These are phyloP conservation scores for Aphidius colemani DNA, from an alignment of 2,888 invertebrate genomes.

Conservation along the genomic window DNA sequence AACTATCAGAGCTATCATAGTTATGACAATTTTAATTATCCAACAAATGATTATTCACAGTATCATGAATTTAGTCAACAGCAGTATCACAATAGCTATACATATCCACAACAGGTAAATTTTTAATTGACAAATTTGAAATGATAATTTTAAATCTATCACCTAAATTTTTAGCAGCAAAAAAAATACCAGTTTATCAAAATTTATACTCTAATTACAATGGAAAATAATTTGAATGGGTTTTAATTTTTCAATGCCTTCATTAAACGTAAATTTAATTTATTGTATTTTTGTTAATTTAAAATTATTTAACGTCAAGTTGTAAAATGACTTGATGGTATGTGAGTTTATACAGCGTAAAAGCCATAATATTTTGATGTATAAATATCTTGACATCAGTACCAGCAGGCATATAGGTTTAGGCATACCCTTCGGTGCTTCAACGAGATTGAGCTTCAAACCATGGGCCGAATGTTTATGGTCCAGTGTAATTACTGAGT, in stretches of 20 bases:
- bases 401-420: constrained; percentile 40
- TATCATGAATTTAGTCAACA: neutral
- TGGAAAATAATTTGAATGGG: too few relatives aligned
- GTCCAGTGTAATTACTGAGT: constrained; percentile 51
- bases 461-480: constrained; percentile 51
- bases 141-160: too few relatives aligned
- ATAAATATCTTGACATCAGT: constrained; percentile 35
- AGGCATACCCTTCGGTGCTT: constrained; percentile 23
- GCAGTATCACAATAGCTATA: constrained; percentile 17
- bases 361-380: too few relatives aligned
- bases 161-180: constrained; percentile 20
- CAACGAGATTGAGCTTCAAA: constrained; percentile 50
- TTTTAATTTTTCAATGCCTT: too few relatives aligned
- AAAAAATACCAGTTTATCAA: constrained; percentile 24
- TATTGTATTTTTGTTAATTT: too few relatives aligned
- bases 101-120: too few relatives aligned
- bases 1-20: constrained; percentile 10
- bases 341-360: too few relatives aligned
- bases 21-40: constrained; percentile 21
- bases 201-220: too few relatives aligned
- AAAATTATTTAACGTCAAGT: too few relatives aligned
- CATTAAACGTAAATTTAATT: too few relatives aligned
- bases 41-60: constrained; percentile 27
- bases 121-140: too few relatives aligned
- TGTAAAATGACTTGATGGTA: too few relatives aligned